Percentiles rank a stretch among this genome's conserved stretches.
These are phyloP conservation scores for Horisme vitalbata DNA, from an alignment of 2,888 invertebrate species.

Conservation along the genomic window DNA sequence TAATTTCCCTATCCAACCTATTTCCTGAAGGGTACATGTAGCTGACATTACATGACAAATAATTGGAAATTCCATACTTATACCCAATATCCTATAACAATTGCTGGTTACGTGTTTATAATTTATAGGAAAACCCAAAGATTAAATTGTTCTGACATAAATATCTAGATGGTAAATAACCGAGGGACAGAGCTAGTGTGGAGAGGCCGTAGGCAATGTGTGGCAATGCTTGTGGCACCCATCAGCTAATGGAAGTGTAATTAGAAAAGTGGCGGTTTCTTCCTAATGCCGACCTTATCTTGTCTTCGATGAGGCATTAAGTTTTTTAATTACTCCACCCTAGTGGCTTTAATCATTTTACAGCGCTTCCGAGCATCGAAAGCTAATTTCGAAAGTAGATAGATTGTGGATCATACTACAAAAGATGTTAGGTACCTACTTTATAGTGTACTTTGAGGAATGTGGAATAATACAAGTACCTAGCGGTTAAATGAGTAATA, in stretches of 20 bases:
- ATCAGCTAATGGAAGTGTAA: slow-evolving; percentile 81
- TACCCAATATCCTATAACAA: slow-evolving; percentile 1
- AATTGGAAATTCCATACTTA: not conserved
- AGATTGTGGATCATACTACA: slow-evolving; percentile 8
- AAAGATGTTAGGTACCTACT: not conserved
- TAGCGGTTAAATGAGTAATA: not conserved
- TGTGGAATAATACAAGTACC: too few species aligned
- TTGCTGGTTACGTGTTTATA: slow-evolving; percentile 1
- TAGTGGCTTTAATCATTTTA: slow-evolving; percentile 30
- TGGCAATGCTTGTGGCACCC: slow-evolving; percentile 46
- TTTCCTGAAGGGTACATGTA: not conserved
- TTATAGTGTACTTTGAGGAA: not conserved
- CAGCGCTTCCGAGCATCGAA: slow-evolving; percentile 13
- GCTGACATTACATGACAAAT: not conserved
- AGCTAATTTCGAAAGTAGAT: slow-evolving; percentile 15
- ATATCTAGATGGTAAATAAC: slow-evolving; percentile 10
- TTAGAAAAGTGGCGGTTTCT: slow-evolving; percentile 79
- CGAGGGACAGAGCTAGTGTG: slow-evolving; percentile 1
- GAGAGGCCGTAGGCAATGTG: slow-evolving; percentile 10
- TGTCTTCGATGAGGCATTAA: slow-evolving; percentile 76
- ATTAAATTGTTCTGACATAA: slow-evolving; percentile 13
- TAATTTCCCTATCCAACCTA: not conserved
- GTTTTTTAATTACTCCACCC: slow-evolving; percentile 76
- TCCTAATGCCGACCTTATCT: slow-evolving; percentile 76
- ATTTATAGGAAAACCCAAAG: slow-evolving; percentile 1